A percentile compares a stretch with the other conserved stretches of the same genome.
phyloP scores from a whole-genome alignment of 2,797 vertebrate species.

The Diplodus sargus region DNA sequence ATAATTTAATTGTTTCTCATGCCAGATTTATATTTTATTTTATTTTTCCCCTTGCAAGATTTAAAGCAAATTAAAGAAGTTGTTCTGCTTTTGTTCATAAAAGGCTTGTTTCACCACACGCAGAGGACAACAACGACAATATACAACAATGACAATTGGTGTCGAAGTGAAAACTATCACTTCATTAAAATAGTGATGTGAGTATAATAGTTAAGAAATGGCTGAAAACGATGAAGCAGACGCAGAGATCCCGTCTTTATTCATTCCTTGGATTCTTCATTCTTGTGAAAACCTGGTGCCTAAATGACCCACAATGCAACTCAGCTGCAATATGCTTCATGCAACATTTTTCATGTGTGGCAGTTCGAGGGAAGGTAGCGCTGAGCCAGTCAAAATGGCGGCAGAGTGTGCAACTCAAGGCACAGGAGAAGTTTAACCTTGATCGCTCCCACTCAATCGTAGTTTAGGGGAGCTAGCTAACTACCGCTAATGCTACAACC shows the following conservation, averaged over 20 bases:
- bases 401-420: too few species aligned
- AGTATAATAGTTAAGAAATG: too few species aligned
- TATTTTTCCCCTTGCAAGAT: not conserved
- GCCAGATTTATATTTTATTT: not conserved
- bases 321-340: not conserved
- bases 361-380: not conserved
- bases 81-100: not conserved
- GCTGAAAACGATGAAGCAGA: not conserved
- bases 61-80: not conserved
- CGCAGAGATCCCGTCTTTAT: not conserved
- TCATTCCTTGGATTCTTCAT: not conserved
- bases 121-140: not conserved
- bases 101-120: not conserved
- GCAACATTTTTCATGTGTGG: not conserved
- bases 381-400: too few species aligned
- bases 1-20: not conserved
- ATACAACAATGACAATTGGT: not conserved
- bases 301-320: conserved; percentile 7
- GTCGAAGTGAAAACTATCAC: not conserved
- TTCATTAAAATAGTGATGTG: not conserved
- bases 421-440: too few species aligned
- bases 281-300: not conserved
- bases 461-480: too few species aligned
- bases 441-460: too few species aligned
- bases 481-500: too few species aligned